Conservation (phyloP, 2,888 invertebrate species). For the Drosophila yooni region DNA sequence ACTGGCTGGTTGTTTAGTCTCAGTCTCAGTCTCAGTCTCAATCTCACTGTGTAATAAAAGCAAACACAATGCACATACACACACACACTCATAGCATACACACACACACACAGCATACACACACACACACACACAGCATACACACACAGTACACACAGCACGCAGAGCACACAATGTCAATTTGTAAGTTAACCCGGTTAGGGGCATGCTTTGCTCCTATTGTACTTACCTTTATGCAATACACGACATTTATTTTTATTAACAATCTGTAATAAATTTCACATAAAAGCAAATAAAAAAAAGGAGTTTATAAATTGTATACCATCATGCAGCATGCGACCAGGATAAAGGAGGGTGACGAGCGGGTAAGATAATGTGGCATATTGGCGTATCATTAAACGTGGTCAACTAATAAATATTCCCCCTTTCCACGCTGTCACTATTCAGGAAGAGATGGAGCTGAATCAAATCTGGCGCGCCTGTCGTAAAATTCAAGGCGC, state of each 20-base stretch:
- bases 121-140: slow-evolving; percentile 5
- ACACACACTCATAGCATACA: neutral
- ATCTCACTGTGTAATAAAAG: slow-evolving; percentile 42
- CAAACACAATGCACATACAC: slow-evolving; percentile 46
- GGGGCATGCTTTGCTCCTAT: slow-evolving; percentile 49
- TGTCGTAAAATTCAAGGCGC: slow-evolving; percentile 93
- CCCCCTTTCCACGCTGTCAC: neutral
- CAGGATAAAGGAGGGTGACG: slow-evolving; percentile 73
- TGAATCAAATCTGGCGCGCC: slow-evolving; percentile 91
- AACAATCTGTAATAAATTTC: slow-evolving; percentile 36
- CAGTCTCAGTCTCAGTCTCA: slow-evolving; percentile 17
- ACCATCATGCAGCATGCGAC: slow-evolving; percentile 71
- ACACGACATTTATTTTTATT: slow-evolving; percentile 30
- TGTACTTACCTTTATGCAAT: slow-evolving; percentile 38
- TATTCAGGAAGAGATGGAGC: slow-evolving; percentile 73
- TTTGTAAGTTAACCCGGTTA: slow-evolving; percentile 51
- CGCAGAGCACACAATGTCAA: slow-evolving; percentile 60
- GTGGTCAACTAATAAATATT: slow-evolving; percentile 16
- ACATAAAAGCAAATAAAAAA: slow-evolving; percentile 28
- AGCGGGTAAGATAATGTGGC: slow-evolving; percentile 55
- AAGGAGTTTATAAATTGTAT: slow-evolving; percentile 38
- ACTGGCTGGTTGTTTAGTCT: slow-evolving; percentile 21
- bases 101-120: slow-evolving; percentile 39
- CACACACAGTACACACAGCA: neutral
- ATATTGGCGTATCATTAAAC: slow-evolving; percentile 31